These are phyloP conservation scores for Cerceris ruficornis DNA, from an alignment of 2,888 invertebrate genomes.

Conservation along the genomic window DNA sequence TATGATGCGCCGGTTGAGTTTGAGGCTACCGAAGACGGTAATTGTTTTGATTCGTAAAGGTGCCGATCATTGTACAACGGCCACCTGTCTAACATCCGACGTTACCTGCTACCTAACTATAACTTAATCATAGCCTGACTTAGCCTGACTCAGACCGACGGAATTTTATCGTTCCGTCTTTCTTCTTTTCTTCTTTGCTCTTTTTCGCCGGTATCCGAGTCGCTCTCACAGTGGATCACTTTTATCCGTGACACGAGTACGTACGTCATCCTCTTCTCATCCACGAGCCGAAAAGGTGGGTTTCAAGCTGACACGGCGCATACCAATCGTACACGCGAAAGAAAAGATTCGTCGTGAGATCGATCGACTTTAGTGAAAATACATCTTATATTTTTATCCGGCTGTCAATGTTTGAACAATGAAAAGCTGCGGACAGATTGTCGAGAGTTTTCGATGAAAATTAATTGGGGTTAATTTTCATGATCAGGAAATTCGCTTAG, in stretches of 20 bases:
- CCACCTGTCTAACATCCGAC: constrained; percentile 51
- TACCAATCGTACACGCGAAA: too few relatives aligned
- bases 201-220: background rate
- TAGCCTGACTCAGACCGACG: constrained; percentile 39
- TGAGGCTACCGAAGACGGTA: constrained; percentile 56
- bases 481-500: too few relatives aligned
- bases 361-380: too few relatives aligned
- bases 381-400: too few relatives aligned
- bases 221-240: background rate
- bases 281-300: background rate
- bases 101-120: constrained; percentile 58
- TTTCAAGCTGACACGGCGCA: background rate
- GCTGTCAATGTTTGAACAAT: too few relatives aligned
- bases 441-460: too few relatives aligned
- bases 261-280: background rate
- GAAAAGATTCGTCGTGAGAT: too few relatives aligned
- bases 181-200: background rate
- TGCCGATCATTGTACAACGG: constrained; percentile 50
- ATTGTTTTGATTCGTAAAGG: constrained; percentile 71
- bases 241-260: constrained; percentile 31
- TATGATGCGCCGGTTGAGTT: background rate
- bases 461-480: too few relatives aligned
- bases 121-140: constrained; percentile 57
- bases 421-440: too few relatives aligned
- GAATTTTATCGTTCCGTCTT: constrained; percentile 25